These are phyloP conservation scores for Megalopta genalis DNA, from an alignment of 1,140 invertebrate genomes.

Conservation along the genomic window DNA sequence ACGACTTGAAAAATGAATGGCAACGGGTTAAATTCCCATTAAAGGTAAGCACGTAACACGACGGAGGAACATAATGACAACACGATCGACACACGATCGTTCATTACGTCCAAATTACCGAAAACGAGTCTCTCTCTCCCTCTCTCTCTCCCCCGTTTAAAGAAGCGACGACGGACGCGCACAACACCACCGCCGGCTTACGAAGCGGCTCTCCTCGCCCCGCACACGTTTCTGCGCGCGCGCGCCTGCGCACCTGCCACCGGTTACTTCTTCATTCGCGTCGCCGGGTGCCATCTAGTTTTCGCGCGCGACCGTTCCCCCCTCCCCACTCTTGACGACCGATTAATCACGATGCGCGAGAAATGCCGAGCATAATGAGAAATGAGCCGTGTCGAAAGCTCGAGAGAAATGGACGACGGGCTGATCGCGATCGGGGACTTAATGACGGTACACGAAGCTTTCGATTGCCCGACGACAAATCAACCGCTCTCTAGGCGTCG, in stretches of 20 bases:
- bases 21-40: slow-evolving; percentile 15
- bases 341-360: slow-evolving; percentile 40
- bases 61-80: not conserved
- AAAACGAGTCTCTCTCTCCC: slow-evolving; percentile 26
- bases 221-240: too few relatives aligned
- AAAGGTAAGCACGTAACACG: not conserved
- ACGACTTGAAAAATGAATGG: too few relatives aligned
- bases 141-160: slow-evolving; percentile 4
- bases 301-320: slow-evolving; percentile 4
- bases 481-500: slow-evolving; percentile 14
- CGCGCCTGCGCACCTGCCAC: slow-evolving; percentile 26
- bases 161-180: too few relatives aligned
- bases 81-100: slow-evolving; percentile 20
- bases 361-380: slow-evolving; percentile 9
- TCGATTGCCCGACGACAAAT: slow-evolving; percentile 37
- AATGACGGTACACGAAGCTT: slow-evolving; percentile 7
- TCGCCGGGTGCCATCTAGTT: slow-evolving; percentile 31
- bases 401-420: slow-evolving; percentile 30
- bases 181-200: too few relatives aligned
- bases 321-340: too few relatives aligned
- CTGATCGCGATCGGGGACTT: slow-evolving; percentile 13
- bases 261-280: slow-evolving; percentile 45
- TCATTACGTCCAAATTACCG: slow-evolving; percentile 32
- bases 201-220: too few relatives aligned
- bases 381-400: slow-evolving; percentile 32